A percentile compares a stretch with the other conserved stretches of the same genome.
Conservation (phyloP, 2,888 invertebrate species). For the Hemistola chrysoprasaria region DNA sequence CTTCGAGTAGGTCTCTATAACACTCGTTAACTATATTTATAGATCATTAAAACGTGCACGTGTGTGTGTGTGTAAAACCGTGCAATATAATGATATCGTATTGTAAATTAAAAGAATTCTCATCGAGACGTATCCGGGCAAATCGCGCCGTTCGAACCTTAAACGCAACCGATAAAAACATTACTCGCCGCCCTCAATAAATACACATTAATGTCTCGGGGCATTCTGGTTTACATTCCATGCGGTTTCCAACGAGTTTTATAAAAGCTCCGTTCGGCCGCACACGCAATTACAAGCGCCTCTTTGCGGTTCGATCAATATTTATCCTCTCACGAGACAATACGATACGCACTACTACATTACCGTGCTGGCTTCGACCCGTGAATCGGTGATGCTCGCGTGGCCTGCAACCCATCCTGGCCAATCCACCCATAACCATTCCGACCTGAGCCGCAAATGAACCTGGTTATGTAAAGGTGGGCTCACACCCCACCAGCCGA, state of each 20-base stretch:
- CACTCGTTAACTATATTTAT: not conserved
- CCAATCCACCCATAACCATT: constrained; percentile 27
- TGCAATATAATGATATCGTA: constrained; percentile 34
- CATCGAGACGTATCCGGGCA: constrained; percentile 50
- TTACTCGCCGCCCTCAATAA: constrained; percentile 78
- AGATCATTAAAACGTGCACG: constrained; percentile 13
- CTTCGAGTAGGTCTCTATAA: not conserved
- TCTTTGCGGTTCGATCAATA: constrained; percentile 73
- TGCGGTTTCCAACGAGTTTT: constrained; percentile 79
- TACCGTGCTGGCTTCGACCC: constrained; percentile 43
- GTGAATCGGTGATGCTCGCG: constrained; percentile 33
- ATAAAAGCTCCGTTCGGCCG: constrained; percentile 75
- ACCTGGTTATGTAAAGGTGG: constrained; percentile 46
- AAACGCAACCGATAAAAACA: constrained; percentile 77
- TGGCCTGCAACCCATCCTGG: constrained; percentile 46
- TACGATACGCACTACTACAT: constrained; percentile 57
- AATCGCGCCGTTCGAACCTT: constrained; percentile 58
- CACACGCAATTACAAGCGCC: constrained; percentile 79
- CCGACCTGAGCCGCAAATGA: constrained; percentile 34
- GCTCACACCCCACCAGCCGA: constrained; percentile 40
- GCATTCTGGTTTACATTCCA: constrained; percentile 80
- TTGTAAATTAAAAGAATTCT: constrained; percentile 41
- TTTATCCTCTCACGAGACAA: constrained; percentile 68
- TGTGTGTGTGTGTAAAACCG: constrained; percentile 25
- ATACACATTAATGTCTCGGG: constrained; percentile 79